Evolutionary conservation across 2,797 vertebrate species (phyloP), one percentile per base, ranked within the genome.

Genomic region (Alcedo atthis): DNA sequence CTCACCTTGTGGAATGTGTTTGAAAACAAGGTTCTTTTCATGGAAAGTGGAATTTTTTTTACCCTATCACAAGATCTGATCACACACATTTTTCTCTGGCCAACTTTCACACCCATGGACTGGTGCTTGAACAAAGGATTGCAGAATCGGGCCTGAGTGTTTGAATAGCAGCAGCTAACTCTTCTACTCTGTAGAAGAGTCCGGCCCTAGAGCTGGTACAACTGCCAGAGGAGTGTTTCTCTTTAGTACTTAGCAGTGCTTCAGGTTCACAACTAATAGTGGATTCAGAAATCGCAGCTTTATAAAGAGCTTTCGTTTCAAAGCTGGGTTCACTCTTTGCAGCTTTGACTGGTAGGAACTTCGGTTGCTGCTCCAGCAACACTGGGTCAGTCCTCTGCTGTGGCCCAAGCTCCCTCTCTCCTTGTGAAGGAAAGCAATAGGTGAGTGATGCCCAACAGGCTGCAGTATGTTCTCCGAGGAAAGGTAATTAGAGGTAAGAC

Each of bases 1-100:
- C 82, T 89, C 66, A 78, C 85, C 91, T 93, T 63, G 80, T 84
- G 91, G 89, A 95, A 93, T 87, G 82, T 92, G 85, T 92, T 92
- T 89, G 73, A 75, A 95, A 92, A 93, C 89, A 92, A 89, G 59
- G 85, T 91, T 89, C 85, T 84, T 94, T 96, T 96, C 87, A 90
- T 71, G 73, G 86, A 63, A 93, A 64, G 86, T 55, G 78, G 64
- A 81, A 0, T 90, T 90, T 93, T 59, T 91, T 80, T 78, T 40
- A 49, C 93, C 71, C 2, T 86, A 91, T 94, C 93, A 33, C 61
- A 80, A 82, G 81, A 64, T 93, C 89, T 86, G 81, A 91, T 91
- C 68, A 17, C 49, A 46, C 46, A 48, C 2, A 0, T 66, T 91
- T 63, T 87, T 85, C 64, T 80, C 75, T 64, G 64, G 75, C 90